Evolutionary conservation across 2,113 vertebrate species (phyloP).

Genomic region (Bothrops jararaca): DNA sequence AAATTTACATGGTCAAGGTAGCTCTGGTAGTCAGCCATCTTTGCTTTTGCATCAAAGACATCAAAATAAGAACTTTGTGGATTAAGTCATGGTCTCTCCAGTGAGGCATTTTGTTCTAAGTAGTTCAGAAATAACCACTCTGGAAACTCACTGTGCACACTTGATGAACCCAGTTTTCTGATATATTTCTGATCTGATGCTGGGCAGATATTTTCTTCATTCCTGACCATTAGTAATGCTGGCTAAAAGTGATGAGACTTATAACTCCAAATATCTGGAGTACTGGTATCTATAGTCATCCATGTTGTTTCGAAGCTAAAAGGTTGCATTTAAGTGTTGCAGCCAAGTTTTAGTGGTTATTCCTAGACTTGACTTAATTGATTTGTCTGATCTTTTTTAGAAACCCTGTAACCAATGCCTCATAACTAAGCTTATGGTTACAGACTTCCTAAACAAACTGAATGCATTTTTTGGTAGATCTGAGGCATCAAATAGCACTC

Average conservation of each 20-base stretch:
- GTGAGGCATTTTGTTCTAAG: neutral
- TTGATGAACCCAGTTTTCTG: neutral
- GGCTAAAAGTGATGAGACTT: neutral
- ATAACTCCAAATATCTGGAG: neutral
- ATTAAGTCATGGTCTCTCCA: neutral
- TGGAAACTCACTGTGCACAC: neutral
- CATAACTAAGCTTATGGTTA: neutral
- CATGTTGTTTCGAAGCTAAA: neutral
- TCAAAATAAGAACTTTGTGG: neutral
- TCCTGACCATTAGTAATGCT: neutral
- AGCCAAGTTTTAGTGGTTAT: neutral
- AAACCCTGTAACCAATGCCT: neutral
- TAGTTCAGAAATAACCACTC: neutral
- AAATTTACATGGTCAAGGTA: neutral
- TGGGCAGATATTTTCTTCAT: neutral
- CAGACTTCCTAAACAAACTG: too few species aligned
- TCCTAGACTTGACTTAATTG: neutral
- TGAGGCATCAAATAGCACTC: too few species aligned
- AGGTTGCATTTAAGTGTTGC: neutral
- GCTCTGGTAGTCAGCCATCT: neutral
- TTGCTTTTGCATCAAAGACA: neutral
- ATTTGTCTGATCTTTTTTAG: neutral
- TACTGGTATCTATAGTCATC: neutral
- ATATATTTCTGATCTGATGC: neutral
- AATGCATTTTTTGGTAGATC: too few species aligned